Base-by-base conservation (phyloP, 2,797 vertebrate genomes). In the Moxostoma hubbsi region DNA sequence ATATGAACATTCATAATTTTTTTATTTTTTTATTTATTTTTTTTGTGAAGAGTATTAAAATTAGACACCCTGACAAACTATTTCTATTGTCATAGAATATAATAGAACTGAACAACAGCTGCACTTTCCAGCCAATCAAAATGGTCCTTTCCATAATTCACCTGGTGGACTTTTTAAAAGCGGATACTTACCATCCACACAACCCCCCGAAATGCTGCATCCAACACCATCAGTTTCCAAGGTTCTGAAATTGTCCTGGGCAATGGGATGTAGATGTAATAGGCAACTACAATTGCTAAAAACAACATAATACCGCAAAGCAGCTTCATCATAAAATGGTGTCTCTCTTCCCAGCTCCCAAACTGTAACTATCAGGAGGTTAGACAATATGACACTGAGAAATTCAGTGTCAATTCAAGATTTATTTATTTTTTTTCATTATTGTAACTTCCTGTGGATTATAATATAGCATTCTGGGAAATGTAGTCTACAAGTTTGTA, bases 141-240 rank as follows among this genome's bases (percentile, higher is more conserved):
- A 64, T 8, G 1, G 7, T 24, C 51, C 11, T 12, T 62, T 64
- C 7, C 1, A 3, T n/a, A 68, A 9, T 16, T 55, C 50, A 79
- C 16, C 9, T 47, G 51, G 2, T n/a, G 68, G 24, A 54, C 15
- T 24, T 16, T 58, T 49, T 51, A 46, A 62, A 64, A 7, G 53
- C 7, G 4, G 9, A 9, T 57, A 74, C 95, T 95, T 91, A 98
- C 97, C 95, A 94, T 73, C 82, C 94, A 92, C 89, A 93, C 90
- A 10, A 79, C 82, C 7, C 89, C 73, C 46, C 96, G 90, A 86
- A 97, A 93, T 6, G 81, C 84, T 7, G 95, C 95, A 84, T 95
- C 95, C 86, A 98, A 69, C 86, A 96, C 58, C 95, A 96, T 94
- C 87, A 98, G 89, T 89, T 94, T 96, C 96, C 96, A 97, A 15